Base-by-base conservation (phyloP, 2,888 invertebrate genomes). In the Cheilosia impressa region DNA sequence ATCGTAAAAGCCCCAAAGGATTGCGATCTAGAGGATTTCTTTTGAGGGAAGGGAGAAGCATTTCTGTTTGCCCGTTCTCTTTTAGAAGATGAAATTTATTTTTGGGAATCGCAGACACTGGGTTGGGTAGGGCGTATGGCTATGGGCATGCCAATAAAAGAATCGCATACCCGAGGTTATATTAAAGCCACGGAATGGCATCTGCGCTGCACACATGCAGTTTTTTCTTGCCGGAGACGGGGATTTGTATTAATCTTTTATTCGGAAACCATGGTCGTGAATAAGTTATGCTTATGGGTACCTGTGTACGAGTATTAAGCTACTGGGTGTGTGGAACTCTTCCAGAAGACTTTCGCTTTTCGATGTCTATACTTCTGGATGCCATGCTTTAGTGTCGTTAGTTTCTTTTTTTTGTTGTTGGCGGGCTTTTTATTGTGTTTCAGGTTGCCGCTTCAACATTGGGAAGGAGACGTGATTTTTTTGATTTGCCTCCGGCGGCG, bases 1-100 rank as follows among this genome's bases (percentile, higher is more conserved):
- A 31, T 68, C 66, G 45, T 65, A 60, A 75, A 47, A 68, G 69
- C 58, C 69, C 75, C 71, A 79, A 79, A 79, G 75, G 75, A 84
- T 63, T 78, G 78, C 52, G 57, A 41, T 31, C 31, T 38, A 19
- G 31, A 34, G 52, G 53, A 69, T 58, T 55, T 75, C 52, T 55
- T 63, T 77, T 31, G 41, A 5, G 34, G 34, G 10, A 10, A 10
- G 3, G 10, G 27, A n/a, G 10, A 31, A 45, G 31, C 27, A 9
- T 22, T 24, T 19, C 17, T 24, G 9, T 22, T 13, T 34, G 24
- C n/a, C 5, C 15, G 27, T 71, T 41, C 57, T 71, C 63, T 38
- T n/a, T 19, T n/a, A 6, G 38, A 65, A 41, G 38, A 22, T 7
- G 47, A 76, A 52, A 45, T 58, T 71, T 15, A 52, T 52, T 83